Base-by-base conservation (phyloP, 2,113 vertebrate genomes). In the Stegostoma tigrinum region DNA sequence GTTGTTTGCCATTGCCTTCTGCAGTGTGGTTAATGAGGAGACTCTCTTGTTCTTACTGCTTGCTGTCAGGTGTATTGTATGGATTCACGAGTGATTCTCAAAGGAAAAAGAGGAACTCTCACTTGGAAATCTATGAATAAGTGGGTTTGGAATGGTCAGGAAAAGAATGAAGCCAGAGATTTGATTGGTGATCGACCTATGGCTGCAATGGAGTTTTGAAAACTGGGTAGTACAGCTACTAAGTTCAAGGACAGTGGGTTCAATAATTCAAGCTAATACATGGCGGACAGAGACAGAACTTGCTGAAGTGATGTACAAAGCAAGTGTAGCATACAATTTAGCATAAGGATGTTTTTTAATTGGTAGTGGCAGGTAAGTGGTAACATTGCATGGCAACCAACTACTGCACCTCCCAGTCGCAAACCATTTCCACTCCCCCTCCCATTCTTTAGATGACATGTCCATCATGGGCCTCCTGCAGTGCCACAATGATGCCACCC, bases 171-270 rank as follows among this genome's bases (percentile, higher is more conserved):
- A 5, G 70, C 70, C 5, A 72, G 34, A 42, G 78, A n/a, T 80
- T 42, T n/a, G 34, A 78, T 14, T 15, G 78, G 78, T 80, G 78
- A 80, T 38, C n/a, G 38, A 80, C 78, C n/a, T 19, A 17, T 17
- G 10, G 15, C 78, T 4, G 34, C 78, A 80, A 38, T 38, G 14
- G n/a, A 34, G 78, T 42, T 80, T 14, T 80, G 78, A 19, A 80
- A 96, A 96, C 96, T 96, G 96, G 96, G 96, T 96, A 97, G 96
- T 97, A 96, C 97, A 97, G 95, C 96, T 97, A 96, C 97, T 97
- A 97, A 97, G 97, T 97, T 97, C 96, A 96, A 97, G 96, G 96
- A 96, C 19, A 42, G 19, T 80, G 78, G n/a, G n/a, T 12, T 61
- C 55, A 61, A 80, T 14, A 42, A n/a, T 15, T 5, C 0, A n/a